Base-by-base conservation (phyloP, 2,888 invertebrate species). In the Diplolepis rosae region DNA sequence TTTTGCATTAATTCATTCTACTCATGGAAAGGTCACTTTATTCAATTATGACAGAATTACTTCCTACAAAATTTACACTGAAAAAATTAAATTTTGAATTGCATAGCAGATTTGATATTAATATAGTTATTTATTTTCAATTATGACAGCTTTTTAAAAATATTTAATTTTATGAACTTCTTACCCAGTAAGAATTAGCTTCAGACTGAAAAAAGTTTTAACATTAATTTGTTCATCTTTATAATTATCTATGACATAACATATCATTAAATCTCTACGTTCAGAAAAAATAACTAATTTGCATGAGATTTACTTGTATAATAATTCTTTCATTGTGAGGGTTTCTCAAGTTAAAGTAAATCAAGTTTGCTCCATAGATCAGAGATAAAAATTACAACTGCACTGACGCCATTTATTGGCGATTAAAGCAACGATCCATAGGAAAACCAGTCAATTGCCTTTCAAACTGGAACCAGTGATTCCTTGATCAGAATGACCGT, bases 1-100 rank as follows among this genome's bases (percentile, higher is more conserved):
- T 56, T 22, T 11, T 56, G 52, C 30, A 28, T 28, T 7, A 52
- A 35, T 56, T 22, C 56, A 15, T 3, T 35, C 9, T 56, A 32
- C 32, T 56, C 35, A 35, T 56, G 56, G 32, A 56, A 56, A 35
- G 6, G 56, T 56, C 32, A 30, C 28, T 28, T 56, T 32, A 56
- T 22, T 56, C 35, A 56, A 56, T 32, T 56, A 35, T 35, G 24
- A 11, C 5, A 22, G 18, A 61, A 61, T 61, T 39, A 61, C 24
- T 61, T 61, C 61, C 61, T 61, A 39, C 22, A 9, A 15, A 45
- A 45, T 15, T 4, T 9, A 18, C 15, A 45, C 18, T 61, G 22
- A 13, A 24, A 61, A 35, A 39, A 13, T 0, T 24, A n/a, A 39
- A 61, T 45, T 18, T 3, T 1, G 7, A 9, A 45, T 45, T 39